These are phyloP conservation scores for Meloidogyne chitwoodi DNA, from an alignment of 1,140 invertebrate genomes.

Conservation along the genomic window DNA sequence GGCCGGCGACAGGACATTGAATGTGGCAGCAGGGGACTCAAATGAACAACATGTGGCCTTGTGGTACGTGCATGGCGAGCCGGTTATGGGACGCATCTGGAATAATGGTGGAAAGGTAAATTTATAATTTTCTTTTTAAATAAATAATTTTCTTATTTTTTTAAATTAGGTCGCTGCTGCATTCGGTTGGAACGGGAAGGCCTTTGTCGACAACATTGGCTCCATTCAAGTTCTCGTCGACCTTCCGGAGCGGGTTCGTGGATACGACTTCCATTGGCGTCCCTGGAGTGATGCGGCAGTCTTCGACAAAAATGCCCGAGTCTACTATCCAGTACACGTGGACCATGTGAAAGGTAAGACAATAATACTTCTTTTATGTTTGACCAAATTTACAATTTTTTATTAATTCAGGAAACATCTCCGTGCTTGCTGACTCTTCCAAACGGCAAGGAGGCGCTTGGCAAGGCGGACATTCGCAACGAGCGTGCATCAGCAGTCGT, in stretches of 20 bases:
- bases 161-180: slow-evolving; percentile 33
- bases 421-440: slow-evolving; percentile 31
- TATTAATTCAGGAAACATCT: slow-evolving; percentile 26
- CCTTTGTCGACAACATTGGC: slow-evolving; percentile 40
- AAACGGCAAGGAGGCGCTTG: slow-evolving; percentile 43
- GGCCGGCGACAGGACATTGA: slow-evolving; percentile 31
- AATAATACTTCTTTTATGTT: background rate
- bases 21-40: slow-evolving; percentile 37
- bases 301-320: slow-evolving; percentile 36
- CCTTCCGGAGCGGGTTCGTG: slow-evolving; percentile 43
- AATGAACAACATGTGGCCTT: slow-evolving; percentile 50
- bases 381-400: background rate
- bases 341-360: slow-evolving; percentile 27
- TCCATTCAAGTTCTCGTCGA: slow-evolving; percentile 46
- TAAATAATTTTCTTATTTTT: too few relatives aligned
- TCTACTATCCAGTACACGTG: slow-evolving; percentile 44
- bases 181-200: slow-evolving; percentile 34
- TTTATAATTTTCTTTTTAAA: too few relatives aligned
- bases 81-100: slow-evolving; percentile 47
- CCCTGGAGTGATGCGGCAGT: slow-evolving; percentile 46
- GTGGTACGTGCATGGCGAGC: slow-evolving; percentile 49
- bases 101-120: slow-evolving; percentile 38
- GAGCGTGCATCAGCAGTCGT: slow-evolving; percentile 25
- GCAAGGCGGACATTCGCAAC: slow-evolving; percentile 46
- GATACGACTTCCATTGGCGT: slow-evolving; percentile 49